Base-by-base conservation (phyloP, 2,888 invertebrate species). In the Sphaerophoria taeniata region DNA sequence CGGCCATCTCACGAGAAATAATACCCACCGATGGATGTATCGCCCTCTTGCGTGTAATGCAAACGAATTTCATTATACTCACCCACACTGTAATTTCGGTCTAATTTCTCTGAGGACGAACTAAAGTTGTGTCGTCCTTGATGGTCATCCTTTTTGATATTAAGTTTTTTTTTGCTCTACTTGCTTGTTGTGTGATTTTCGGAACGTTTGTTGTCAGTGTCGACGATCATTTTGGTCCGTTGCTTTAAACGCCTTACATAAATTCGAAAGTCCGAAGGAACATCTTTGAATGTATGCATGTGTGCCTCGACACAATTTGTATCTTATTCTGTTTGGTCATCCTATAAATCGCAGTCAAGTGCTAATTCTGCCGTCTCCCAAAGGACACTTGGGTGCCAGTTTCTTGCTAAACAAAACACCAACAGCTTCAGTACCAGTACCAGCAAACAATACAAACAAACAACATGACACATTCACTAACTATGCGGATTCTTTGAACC, bases 401-500 rank as follows among this genome's bases (percentile, higher is more conserved):
- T 51, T 51, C 51, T 49, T 47, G 51, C 49, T 39, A 39, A 43
- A 51, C 33, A 60, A 43, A 51, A 47, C 56, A 73, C 14, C 36
- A 47, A 24, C 56, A 49, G 11, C 43, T 6, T 0, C 43, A 9
- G 24, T 24, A 6, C 39, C 39, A 39, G 6, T 3, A 39, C 1
- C 39, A 39, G 9, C 39, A 39, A 43, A 43, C 24, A 60, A 65
- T 24, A 73, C 5, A 60, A 36, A 56, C 55, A 61, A 0, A 45
- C 43, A 56, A 47, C 63, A 53, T 39, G 51, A 76, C 65, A 70
- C 80, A 81, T 85, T 70, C 70, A 81, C 85, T 85, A 81, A 81
- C 81, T 74, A 80, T 85, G 80, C 80, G 85, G 81, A 80, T 81
- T 77, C 76, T 76, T 85, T 76, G 80, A 80, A 80, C 76, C 76